Evolutionary conservation across 1,140 invertebrate species (phyloP), one percentile per base, ranked within the genome.

Genomic region (Calephelis nemesis): DNA sequence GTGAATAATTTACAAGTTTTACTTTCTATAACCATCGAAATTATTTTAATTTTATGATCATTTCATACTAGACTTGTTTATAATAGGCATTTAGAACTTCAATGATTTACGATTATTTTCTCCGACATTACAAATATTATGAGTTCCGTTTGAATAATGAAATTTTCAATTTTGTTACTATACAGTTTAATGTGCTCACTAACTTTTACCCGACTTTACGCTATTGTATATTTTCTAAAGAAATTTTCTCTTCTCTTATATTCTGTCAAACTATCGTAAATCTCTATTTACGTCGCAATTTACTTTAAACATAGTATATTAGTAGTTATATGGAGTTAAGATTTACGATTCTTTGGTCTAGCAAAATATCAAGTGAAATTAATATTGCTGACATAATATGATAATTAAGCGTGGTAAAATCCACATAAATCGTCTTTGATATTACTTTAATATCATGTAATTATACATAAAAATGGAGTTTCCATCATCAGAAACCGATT

Each of bases 281-380:
- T 60, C 30, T 60, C 39, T 60, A 60, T 60, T 40, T 60, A 40
- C 30, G 58, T 60, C 58, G 12, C 58, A 60, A 40, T 39, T 42
- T 7, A 19, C 39, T 39, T 30, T 58, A 58, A 58, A 39, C 11
- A 60, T 40, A n/a, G 5, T 40, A 60, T 30, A 30, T 2, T 30
- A 30, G 30, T 30, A 30, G 30, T 60, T 40, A 45, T 45, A 45
- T 60, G 12, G 15, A 60, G 30, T 60, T 39, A 60, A 19, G 10
- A 60, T 60, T 60, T 60, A 60, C 6, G 54, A 40, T n/a, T 19
- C 10, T 5, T 7, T n/a, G 5, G 11, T 5, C 54, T 10, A 15
- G 15, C 9, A 40, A 19, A 39, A 40, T 11, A 60, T 58, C 1
- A 30, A 30, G 4, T 30, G 30, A 30, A 45, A 45, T 9, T 45